A percentile compares a stretch with the other conserved stretches of the same genome.
Evolutionary conservation across 1,140 invertebrate species (phyloP).

Genomic region (Drosophila fuyamai): DNA sequence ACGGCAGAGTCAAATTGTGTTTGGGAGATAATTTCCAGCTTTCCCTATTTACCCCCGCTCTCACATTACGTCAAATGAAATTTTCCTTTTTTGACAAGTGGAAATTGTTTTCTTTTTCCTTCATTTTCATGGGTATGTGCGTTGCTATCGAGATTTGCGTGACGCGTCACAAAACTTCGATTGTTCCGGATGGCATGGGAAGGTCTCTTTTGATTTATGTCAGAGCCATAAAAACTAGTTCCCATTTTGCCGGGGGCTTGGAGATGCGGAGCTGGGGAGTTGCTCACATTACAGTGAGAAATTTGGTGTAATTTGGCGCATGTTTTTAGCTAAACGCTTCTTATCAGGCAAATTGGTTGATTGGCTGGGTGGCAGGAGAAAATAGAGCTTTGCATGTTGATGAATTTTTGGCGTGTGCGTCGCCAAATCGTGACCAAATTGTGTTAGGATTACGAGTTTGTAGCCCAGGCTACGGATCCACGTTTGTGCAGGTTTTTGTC

Average conservation of each 20-base stretch:
- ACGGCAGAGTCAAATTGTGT: slow-evolving; percentile 43
- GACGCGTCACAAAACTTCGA: slow-evolving; percentile 65
- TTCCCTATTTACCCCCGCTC: not conserved
- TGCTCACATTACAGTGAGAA: slow-evolving; percentile 71
- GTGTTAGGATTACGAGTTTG: slow-evolving; percentile 64
- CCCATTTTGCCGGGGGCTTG: slow-evolving; percentile 4
- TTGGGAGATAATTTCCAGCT: slow-evolving; percentile 36
- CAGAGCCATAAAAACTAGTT: slow-evolving; percentile 62
- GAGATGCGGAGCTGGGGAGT: not conserved
- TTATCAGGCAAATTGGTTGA: slow-evolving; percentile 81
- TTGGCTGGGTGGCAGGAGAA: slow-evolving; percentile 8
- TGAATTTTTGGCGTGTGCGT: slow-evolving; percentile 78
- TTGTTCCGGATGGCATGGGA: slow-evolving; percentile 22
- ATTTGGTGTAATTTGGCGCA: slow-evolving; percentile 79
- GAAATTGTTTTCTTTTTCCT: slow-evolving; percentile 47
- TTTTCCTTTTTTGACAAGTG: slow-evolving; percentile 59
- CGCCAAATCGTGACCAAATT: slow-evolving; percentile 79
- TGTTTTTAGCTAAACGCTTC: slow-evolving; percentile 80
- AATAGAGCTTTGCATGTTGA: slow-evolving; percentile 71
- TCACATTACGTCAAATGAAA: slow-evolving; percentile 51
- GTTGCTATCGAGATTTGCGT: slow-evolving; percentile 71
- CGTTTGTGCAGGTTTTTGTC: slow-evolving; percentile 21
- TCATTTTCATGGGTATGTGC: slow-evolving; percentile 1
- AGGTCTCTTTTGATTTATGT: slow-evolving; percentile 70
- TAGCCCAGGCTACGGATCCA: slow-evolving; percentile 13